Base-by-base conservation (phyloP, 2,888 invertebrate genomes). In the Oscheius sp. region DNA sequence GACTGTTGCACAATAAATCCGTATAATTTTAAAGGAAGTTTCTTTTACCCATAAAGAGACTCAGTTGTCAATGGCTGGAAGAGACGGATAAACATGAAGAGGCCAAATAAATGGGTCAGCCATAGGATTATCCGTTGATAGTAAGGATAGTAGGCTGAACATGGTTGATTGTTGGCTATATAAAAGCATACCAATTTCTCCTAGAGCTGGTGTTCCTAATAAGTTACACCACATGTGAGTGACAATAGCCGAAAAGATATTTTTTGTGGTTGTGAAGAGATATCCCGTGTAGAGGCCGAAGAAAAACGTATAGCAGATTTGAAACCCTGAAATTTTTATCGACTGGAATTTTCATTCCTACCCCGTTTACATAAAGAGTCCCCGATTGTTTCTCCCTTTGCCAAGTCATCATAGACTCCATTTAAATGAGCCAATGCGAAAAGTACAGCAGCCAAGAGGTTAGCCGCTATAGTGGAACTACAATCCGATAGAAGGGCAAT, bases 221-320 rank as follows among this genome's bases (percentile, higher is more conserved):
- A 35, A 9, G 9, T 35, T 35, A 9, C 35, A 35, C 35, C 35
- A 35, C 35, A 35, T 35, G 9, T 35, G 87, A 21, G 81, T 77
- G 29, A 85, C 55, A 35, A 87, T 83, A 9, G 86, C 82, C 13
- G 85, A 82, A 7, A 85, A 27, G 16, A 84, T 72, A 72, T 88
- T 80, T 3, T 81, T 79, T 46, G 79, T 77, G 1, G 68, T 72
- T n/a, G 76, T 53, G 75, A 85, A 85, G 16, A 88, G 75, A 55
- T 79, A 84, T 0, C 86, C 85, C 9, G 87, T 84, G 64, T 88
- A 88, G 12, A 77, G 78, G 9, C 88, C 88, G 69, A 88, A 88
- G 7, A 85, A 53, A 73, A 88, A 88, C 3, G 88, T 86, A 76
- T 88, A 88, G 21, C 69, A 63, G 46, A 82, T 82, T 84, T 88